Evolutionary conservation across 2,888 invertebrate species (phyloP).

Genomic region (Drosophila flavopinicola): DNA sequence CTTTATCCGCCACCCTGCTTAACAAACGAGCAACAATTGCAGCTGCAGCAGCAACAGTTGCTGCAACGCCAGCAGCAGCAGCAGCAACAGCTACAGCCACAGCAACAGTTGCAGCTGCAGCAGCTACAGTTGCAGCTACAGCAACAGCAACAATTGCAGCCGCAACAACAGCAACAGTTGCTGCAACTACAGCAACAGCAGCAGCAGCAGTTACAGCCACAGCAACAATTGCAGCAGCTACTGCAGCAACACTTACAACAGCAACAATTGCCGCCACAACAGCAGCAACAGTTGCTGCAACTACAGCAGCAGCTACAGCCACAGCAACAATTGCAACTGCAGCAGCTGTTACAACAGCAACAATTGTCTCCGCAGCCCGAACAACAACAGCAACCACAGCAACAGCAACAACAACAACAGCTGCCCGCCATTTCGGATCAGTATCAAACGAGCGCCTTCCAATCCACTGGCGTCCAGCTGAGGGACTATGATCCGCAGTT

Average conservation of each 20-base stretch:
- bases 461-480: slow-evolving; percentile 49
- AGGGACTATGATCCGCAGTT: slow-evolving; percentile 66
- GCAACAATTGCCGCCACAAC: slow-evolving; percentile 34
- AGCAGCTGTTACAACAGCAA: slow-evolving; percentile 21
- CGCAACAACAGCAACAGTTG: slow-evolving; percentile 4
- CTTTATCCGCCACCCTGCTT: slow-evolving; percentile 47
- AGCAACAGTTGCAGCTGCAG: slow-evolving; percentile 22
- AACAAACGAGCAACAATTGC: slow-evolving; percentile 23
- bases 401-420: slow-evolving; percentile 46
- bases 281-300: slow-evolving; percentile 7
- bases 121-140: slow-evolving; percentile 21
- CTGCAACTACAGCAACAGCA: slow-evolving; percentile 38
- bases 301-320: slow-evolving; percentile 22
- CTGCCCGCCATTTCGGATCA: slow-evolving; percentile 63
- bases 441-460: slow-evolving; percentile 62
- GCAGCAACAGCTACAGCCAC: slow-evolving; percentile 14
- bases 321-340: slow-evolving; percentile 5
- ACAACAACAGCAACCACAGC: slow-evolving; percentile 13
- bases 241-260: slow-evolving; percentile 35
- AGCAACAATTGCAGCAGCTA: slow-evolving; percentile 12
- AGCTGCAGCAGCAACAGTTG: slow-evolving; percentile 21
- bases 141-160: slow-evolving; percentile 14
- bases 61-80: slow-evolving; percentile 7
- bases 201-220: slow-evolving; percentile 5
- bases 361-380: slow-evolving; percentile 29